These are phyloP conservation scores for Antennarius maculatus DNA, from an alignment of 2,797 vertebrate species.

Conservation along the genomic window DNA sequence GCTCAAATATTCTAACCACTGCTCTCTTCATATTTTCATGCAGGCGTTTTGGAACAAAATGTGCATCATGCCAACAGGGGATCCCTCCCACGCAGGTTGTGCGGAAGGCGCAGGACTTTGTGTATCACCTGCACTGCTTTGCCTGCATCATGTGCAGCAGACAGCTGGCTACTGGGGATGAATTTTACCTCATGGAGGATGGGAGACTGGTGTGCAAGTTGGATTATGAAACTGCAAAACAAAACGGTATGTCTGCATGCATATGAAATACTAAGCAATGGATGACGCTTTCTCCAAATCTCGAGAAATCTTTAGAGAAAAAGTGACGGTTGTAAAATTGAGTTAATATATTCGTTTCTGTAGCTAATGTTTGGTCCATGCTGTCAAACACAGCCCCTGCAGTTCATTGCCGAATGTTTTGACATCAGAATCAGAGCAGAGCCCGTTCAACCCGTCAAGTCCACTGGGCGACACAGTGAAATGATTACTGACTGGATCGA, in stretches of 20 bases:
- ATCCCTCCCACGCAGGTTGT: constrained; percentile 98
- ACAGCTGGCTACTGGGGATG: constrained; percentile 95
- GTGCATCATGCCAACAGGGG: constrained; percentile 97
- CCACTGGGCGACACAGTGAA: constrained; percentile 32
- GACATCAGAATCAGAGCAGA: constrained; percentile 23
- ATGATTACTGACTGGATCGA: constrained; percentile 52
- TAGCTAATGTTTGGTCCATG: neutral
- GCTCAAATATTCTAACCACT: constrained; percentile 36
- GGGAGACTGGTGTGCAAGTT: constrained; percentile 97
- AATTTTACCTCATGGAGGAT: constrained; percentile 99
- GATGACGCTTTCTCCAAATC: neutral
- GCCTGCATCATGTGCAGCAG: constrained; percentile 97
- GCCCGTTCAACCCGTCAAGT: constrained; percentile 21
- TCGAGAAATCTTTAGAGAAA: neutral
- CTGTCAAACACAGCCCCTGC: neutral
- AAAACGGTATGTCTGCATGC: constrained; percentile 86
- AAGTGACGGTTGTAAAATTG: neutral
- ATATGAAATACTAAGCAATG: neutral
- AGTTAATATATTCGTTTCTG: neutral
- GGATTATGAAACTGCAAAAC: constrained; percentile 98
- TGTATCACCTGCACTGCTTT: constrained; percentile 98
- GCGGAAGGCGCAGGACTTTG: constrained; percentile 97
- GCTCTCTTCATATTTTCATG: constrained; percentile 32
- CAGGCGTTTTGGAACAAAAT: constrained; percentile 98
- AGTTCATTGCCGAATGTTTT: neutral